These are phyloP conservation scores for Drosophila quinaria DNA, from an alignment of 2,888 invertebrate species.

Conservation along the genomic window DNA sequence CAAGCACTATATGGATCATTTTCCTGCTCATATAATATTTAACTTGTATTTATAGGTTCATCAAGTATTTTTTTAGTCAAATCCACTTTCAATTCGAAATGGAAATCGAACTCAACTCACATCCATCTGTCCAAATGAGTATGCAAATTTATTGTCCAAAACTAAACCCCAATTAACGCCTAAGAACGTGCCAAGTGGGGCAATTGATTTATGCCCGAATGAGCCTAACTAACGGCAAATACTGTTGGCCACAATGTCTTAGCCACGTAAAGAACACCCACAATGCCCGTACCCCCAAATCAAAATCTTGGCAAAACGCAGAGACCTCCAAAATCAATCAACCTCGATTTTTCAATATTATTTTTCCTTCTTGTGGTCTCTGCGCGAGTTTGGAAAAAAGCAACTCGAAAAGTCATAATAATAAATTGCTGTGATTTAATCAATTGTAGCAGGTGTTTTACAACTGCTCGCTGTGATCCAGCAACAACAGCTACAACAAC, in stretches of 20 bases:
- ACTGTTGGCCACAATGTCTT: slow-evolving; percentile 24
- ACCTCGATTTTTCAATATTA: slow-evolving; percentile 41
- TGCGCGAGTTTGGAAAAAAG: slow-evolving; percentile 6
- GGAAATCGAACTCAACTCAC: neutral
- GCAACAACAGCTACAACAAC: slow-evolving; percentile 24
- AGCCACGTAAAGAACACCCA: slow-evolving; percentile 56
- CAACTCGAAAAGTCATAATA: slow-evolving; percentile 60
- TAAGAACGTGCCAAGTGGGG: slow-evolving; percentile 61
- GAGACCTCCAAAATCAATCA: slow-evolving; percentile 64
- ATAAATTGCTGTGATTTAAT: slow-evolving; percentile 79
- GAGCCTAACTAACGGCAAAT: slow-evolving; percentile 35
- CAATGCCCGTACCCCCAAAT: slow-evolving; percentile 36
- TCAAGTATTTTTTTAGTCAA: neutral
- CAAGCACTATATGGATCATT: neutral
- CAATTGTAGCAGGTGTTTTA: slow-evolving; percentile 81
- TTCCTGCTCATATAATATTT: neutral
- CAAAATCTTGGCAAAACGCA: slow-evolving; percentile 4
- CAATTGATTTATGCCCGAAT: slow-evolving; percentile 60
- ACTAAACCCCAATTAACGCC: slow-evolving; percentile 63
- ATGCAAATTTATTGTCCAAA: slow-evolving; percentile 24
- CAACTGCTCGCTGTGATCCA: slow-evolving; percentile 65
- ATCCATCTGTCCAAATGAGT: slow-evolving; percentile 23
- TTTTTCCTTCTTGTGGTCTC: slow-evolving; percentile 25
- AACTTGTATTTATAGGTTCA: neutral
- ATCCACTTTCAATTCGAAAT: slow-evolving; percentile 33